Base-by-base conservation (phyloP, 1,140 invertebrate genomes). In the Zaprionus tsacasi region DNA sequence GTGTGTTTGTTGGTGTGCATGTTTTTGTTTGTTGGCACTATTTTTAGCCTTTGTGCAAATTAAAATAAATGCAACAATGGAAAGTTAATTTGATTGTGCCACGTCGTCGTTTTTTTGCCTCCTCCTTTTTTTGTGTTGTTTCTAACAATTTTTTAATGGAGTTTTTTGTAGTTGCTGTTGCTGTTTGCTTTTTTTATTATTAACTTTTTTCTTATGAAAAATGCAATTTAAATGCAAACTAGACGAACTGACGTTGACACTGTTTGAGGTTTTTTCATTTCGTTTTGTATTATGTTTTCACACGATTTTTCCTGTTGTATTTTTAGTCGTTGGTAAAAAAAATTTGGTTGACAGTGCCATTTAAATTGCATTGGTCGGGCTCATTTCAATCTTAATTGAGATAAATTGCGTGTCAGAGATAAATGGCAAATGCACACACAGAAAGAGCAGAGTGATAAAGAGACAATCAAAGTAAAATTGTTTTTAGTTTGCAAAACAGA, bases 191-290 rank as follows among this genome's bases (percentile, higher is more conserved):
- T 71, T 52, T 35, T 27, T 57, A 17, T 57, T 43, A 65, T 43
- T 43, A 17, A 11, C 50, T 21, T 55, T 58, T 71, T 74, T 73
- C 43, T 57, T 50, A 70, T 70, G 54, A 77, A 70, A 78, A 70
- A 78, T 89, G 78, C 85, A 87, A 87, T 87, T 88, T 83, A 87
- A 89, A 87, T 87, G 83, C 83, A 89, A 88, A 88, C 76, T 67
- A 55, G 25, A 45, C 65, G 52, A 63, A 12, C 27, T 70, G 61
- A 70, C 54, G 25, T n/a, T 17, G 10, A 50, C 45, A 15, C 21
- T 52, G 27, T 12, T 59, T 50, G 7, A 13, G 13, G 38, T 35
- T 35, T 35, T 45, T 33, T n/a, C n/a, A 27, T 27, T 27, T 27
- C 4, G 27, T 21, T 7, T 13, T 13, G 8, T 27, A 2, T 15